phyloP scores from a whole-genome alignment of 2,888 invertebrate species.

The Tetragonisca angustula region DNA sequence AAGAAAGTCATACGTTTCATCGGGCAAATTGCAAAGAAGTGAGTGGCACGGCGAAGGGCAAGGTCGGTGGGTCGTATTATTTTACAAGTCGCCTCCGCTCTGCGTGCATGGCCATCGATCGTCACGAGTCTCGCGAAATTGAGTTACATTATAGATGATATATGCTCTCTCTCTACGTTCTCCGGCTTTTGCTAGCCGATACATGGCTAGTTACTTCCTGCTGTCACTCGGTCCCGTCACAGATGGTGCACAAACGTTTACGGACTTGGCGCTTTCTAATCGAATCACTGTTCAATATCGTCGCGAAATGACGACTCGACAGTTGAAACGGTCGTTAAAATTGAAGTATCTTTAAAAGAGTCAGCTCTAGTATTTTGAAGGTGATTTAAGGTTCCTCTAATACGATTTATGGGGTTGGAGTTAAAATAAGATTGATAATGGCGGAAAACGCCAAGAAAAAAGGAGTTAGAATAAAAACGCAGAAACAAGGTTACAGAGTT shows the following conservation, averaged over 20 bases:
- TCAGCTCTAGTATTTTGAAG: too few species aligned
- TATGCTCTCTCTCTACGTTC: constrained; percentile 23
- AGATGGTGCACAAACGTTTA: not conserved
- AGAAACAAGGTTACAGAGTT: too few species aligned
- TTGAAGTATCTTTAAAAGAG: too few species aligned
- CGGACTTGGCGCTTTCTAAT: not conserved
- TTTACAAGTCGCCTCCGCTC: constrained; percentile 28
- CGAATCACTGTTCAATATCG: not conserved
- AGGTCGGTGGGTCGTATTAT: constrained; percentile 31
- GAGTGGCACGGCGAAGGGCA: constrained; percentile 32
- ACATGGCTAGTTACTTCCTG: not conserved
- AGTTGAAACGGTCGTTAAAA: not conserved
- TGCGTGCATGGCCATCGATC: constrained; percentile 66
- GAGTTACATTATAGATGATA: constrained; percentile 77
- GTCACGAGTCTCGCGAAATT: constrained; percentile 65
- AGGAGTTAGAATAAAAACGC: too few species aligned
- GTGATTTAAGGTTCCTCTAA: too few species aligned
- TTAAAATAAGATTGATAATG: too few species aligned
- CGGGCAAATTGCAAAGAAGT: constrained; percentile 16
- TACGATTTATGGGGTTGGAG: too few species aligned
- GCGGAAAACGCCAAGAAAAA: too few species aligned
- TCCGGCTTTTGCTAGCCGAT: constrained; percentile 7
- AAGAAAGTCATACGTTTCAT: not conserved
- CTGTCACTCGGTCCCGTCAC: constrained; percentile 1
- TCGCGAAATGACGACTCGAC: not conserved